These are phyloP conservation scores for Limosa lapponica DNA, from an alignment of 2,797 vertebrate genomes.

Conservation along the genomic window DNA sequence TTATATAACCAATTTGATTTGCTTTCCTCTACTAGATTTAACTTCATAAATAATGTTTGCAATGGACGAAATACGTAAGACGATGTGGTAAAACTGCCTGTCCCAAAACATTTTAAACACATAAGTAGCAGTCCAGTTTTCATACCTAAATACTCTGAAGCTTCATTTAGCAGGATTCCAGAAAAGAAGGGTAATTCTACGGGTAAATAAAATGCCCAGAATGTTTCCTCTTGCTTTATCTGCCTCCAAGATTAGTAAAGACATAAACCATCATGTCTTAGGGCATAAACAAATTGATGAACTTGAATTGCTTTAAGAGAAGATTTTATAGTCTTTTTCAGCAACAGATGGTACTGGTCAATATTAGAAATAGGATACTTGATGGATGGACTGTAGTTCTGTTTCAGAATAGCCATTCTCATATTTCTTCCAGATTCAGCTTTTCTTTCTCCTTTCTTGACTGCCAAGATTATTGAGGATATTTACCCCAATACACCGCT, in stretches of 20 bases:
- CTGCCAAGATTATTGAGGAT: background rate
- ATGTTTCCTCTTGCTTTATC: background rate
- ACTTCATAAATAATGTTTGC: background rate
- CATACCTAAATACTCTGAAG: background rate
- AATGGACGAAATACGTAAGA: background rate
- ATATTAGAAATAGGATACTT: background rate
- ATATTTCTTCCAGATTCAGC: constrained; percentile 35
- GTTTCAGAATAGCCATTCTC: background rate
- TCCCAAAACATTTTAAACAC: background rate
- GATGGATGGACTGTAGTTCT: constrained; percentile 13
- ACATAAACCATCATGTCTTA: background rate
- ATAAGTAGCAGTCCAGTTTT: background rate
- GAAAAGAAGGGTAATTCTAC: background rate
- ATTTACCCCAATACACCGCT: background rate
- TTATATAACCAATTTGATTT: background rate
- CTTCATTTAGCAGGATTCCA: background rate
- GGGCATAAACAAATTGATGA: background rate
- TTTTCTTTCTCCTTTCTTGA: background rate
- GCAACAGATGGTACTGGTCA: constrained; percentile 4
- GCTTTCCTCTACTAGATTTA: background rate
- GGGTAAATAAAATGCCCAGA: background rate
- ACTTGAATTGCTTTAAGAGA: background rate
- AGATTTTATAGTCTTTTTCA: background rate
- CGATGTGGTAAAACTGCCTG: background rate
- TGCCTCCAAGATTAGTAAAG: background rate